Conservation (phyloP, 1,140 invertebrate species). For the Liolophura sinensis region DNA sequence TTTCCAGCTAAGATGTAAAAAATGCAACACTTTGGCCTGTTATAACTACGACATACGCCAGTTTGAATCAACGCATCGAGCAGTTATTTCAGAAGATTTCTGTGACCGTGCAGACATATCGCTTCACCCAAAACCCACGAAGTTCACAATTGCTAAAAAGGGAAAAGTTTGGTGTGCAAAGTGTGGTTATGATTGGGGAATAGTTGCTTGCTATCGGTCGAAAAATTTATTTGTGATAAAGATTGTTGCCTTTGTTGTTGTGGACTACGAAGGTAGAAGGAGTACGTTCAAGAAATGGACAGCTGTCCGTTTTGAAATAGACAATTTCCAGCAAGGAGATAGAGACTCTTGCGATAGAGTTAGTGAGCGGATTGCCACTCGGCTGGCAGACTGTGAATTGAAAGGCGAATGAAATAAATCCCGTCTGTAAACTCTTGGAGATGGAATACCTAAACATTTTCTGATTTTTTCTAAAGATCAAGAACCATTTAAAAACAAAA, state of each 20-base stretch:
- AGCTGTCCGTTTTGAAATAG: slow-evolving; percentile 20
- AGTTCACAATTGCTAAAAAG: slow-evolving; percentile 22
- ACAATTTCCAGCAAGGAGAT: slow-evolving; percentile 7
- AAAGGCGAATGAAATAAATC: too few species aligned
- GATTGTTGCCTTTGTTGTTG: slow-evolving; percentile 29
- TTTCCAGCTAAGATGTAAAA: slow-evolving; percentile 32
- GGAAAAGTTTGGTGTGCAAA: slow-evolving; percentile 34
- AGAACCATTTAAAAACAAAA: too few species aligned
- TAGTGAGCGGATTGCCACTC: too few species aligned
- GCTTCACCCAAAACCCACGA: slow-evolving; percentile 4
- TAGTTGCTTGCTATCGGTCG: slow-evolving; percentile 18
- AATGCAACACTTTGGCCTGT: slow-evolving; percentile 34
- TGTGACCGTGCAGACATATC: slow-evolving; percentile 1
- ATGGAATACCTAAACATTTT: too few species aligned
- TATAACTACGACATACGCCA: slow-evolving; percentile 31
- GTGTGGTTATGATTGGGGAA: slow-evolving; percentile 41
- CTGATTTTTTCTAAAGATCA: too few species aligned
- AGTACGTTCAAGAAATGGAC: slow-evolving; percentile 29
- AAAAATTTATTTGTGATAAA: slow-evolving; percentile 33
- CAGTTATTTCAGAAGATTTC: slow-evolving; percentile 25
- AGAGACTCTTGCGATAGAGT: too few species aligned
- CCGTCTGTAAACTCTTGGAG: too few species aligned
- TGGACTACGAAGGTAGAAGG: slow-evolving; percentile 17
- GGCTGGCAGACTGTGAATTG: too few species aligned
- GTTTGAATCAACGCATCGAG: slow-evolving; percentile 31